Conservation (phyloP, 2,888 invertebrate genomes). For the Eupelmus urozonus region DNA sequence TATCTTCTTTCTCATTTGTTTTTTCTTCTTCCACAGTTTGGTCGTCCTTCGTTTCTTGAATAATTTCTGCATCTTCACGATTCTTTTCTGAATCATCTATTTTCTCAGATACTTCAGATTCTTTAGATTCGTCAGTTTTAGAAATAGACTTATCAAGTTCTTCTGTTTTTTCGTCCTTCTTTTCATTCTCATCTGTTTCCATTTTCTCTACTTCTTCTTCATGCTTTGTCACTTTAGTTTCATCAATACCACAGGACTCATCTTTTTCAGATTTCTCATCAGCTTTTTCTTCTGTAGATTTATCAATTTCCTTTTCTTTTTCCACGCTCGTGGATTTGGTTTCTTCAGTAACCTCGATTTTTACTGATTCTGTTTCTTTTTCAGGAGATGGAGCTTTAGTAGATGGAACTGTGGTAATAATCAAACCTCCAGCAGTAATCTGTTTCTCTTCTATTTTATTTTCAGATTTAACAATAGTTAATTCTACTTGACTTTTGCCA, state of each 20-base stretch:
- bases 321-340: constrained; percentile 70
- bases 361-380: constrained; percentile 65
- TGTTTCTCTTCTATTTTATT: constrained; percentile 73
- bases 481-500: constrained; percentile 75
- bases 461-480: constrained; percentile 78
- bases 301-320: constrained; percentile 64
- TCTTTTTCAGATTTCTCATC: constrained; percentile 28
- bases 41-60: constrained; percentile 57
- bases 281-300: constrained; percentile 46
- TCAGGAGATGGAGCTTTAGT: constrained; percentile 66
- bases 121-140: constrained; percentile 52
- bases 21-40: constrained; percentile 58
- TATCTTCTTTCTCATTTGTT: constrained; percentile 61
- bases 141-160: constrained; percentile 37
- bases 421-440: constrained; percentile 69
- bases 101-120: constrained; percentile 60
- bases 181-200: constrained; percentile 60
- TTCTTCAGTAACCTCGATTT: constrained; percentile 67
- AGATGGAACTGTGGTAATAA: constrained; percentile 73
- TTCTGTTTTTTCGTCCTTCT: constrained; percentile 51
- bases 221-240: constrained; percentile 54
- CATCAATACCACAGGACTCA: constrained; percentile 23
- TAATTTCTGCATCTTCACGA: constrained; percentile 12
- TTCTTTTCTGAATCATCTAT: constrained; percentile 54
- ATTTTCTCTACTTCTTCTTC: constrained; percentile 56